Evolutionary conservation across 2,797 vertebrate genomes (phyloP).

Genomic region (Eulemur rubriventer): DNA sequence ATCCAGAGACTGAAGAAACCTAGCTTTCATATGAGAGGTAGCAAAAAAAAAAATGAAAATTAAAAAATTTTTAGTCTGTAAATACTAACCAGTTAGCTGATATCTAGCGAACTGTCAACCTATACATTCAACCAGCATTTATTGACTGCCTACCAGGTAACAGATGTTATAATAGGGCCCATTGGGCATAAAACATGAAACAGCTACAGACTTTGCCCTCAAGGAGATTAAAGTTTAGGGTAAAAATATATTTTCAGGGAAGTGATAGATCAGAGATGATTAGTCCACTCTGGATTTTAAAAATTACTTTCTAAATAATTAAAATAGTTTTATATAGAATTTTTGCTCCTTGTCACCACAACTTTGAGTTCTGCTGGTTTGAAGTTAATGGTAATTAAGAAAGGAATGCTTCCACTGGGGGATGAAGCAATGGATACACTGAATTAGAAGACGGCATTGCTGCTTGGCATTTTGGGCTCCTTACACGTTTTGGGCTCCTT

Average conservation of each 20-base stretch:
- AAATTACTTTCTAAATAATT: neutral
- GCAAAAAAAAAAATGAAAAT: slow-evolving; percentile 38
- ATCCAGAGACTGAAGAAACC: neutral
- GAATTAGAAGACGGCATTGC: neutral
- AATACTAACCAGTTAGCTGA: neutral
- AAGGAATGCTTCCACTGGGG: neutral
- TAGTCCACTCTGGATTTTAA: neutral
- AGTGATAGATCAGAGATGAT: slow-evolving; percentile 25
- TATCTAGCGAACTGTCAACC: neutral
- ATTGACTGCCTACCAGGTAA: neutral
- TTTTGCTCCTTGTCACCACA: neutral
- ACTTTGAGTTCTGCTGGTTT: neutral
- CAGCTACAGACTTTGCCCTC: neutral
- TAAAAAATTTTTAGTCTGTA: neutral
- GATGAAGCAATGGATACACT: neutral
- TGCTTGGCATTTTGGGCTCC: neutral
- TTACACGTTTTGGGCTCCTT: neutral
- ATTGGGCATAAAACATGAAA: neutral
- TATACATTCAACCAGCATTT: neutral
- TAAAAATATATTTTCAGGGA: slow-evolving; percentile 11
- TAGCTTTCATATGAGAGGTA: neutral
- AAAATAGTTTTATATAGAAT: neutral
- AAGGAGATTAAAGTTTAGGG: neutral
- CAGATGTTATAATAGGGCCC: neutral
- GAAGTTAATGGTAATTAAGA: neutral